phyloP scores from a whole-genome alignment of 2,797 vertebrate genomes.

The Stomatorhinus walkeri region DNA sequence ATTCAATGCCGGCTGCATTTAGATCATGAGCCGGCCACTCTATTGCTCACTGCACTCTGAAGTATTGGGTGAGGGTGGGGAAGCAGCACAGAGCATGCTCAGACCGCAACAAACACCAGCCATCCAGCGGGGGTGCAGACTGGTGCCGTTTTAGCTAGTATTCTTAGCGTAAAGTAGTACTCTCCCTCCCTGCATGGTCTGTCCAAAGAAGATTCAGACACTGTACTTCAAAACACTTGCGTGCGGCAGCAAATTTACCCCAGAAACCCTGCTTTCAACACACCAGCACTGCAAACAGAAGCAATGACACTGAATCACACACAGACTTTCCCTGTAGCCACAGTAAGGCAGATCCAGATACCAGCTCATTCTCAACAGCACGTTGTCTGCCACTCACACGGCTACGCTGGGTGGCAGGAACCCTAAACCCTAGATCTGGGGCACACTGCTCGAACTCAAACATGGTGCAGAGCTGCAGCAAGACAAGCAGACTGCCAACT shows the following conservation, averaged over 20 bases:
- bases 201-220: background rate
- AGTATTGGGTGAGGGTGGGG: conserved; percentile 7
- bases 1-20: background rate
- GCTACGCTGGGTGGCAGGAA: background rate
- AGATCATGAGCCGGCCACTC: background rate
- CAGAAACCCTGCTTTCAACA: background rate
- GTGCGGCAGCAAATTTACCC: background rate
- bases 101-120: background rate
- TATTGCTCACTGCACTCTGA: background rate
- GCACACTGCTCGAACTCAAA: background rate
- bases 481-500: background rate
- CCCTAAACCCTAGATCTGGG: background rate
- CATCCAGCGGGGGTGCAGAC: background rate
- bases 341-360: background rate
- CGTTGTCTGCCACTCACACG: background rate
- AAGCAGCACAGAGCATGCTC: background rate
- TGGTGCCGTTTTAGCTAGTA: background rate
- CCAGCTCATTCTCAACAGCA: background rate
- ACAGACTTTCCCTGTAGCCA: background rate
- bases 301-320: background rate
- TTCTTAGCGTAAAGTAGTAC: background rate
- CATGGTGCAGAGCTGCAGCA: background rate
- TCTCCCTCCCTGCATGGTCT: background rate
- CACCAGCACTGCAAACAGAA: background rate
- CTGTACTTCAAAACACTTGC: background rate